Evolutionary conservation across 1,140 invertebrate genomes (phyloP), one percentile per base, ranked within the genome.

Genomic region (Sitophilus oryzae): DNA sequence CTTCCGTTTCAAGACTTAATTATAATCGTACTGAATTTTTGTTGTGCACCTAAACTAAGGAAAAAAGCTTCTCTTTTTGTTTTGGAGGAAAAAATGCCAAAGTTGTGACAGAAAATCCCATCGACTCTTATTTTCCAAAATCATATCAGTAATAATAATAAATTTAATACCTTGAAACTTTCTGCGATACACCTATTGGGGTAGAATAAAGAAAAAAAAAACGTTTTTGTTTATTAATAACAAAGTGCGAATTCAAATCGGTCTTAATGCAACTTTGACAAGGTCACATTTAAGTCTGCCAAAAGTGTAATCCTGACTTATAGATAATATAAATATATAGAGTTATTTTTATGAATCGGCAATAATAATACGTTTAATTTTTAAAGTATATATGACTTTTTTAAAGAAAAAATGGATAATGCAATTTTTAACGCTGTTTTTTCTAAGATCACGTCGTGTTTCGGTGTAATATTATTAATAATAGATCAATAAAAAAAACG

Each of bases 111-210:
- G 49, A 30, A 49, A 41, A 50, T 59, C 30, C 16, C 18, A 50
- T 35, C 14, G 20, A 49, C 34, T 43, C 30, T 34, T 34, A n/a
- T 47, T 59, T 61, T 46, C 45, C 56, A 43, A 51, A 63, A 48
- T 60, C 61, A 63, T 65, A 63, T 63, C 63, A 65, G 40, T 58
- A 57, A n/a, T n/a, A n/a, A n/a, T n/a, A n/a, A n/a, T n/a, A n/a
- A n/a, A n/a, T n/a, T n/a, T n/a, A n/a, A 63, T 52, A 60, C 52
- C 34, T 47, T 30, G 25, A 30, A 30, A 30, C 5, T 30, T 30
- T 30, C 25, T 11, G 5, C 5, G 25, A 30, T 30, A 30, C 25
- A 6, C 11, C 5, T 30, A 30, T 30, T 30, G n/a, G n/a, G n/a
- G n/a, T n/a, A n/a, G n/a, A n/a, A n/a, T n/a, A n/a, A n/a, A 10